Conservation (phyloP, 1,140 invertebrate genomes). For the Anastrepha ludens region DNA sequence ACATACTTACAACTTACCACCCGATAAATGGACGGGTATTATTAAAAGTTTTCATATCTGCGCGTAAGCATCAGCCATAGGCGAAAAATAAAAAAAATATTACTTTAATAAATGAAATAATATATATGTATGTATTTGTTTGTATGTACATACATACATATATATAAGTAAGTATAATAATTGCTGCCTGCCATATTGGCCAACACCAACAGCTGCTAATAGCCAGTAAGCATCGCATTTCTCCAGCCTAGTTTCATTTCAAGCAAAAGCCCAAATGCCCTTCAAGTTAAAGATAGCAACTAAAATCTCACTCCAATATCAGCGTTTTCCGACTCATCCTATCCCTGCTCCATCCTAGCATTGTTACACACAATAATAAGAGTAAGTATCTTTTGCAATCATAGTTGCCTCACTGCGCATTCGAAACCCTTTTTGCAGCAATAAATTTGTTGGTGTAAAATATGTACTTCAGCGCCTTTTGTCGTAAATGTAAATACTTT, state of each 20-base stretch:
- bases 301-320: neutral
- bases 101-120: constrained; percentile 35
- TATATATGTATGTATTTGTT: neutral
- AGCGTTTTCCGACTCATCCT: neutral
- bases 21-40: constrained; percentile 3
- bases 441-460: constrained; percentile 26
- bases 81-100: neutral
- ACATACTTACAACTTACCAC: neutral
- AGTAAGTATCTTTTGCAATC: constrained; percentile 26
- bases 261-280: neutral
- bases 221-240: neutral
- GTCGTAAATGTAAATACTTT: constrained; percentile 50
- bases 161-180: neutral
- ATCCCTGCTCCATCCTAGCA: neutral
- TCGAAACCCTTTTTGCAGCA: neutral
- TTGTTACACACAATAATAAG: constrained; percentile 3
- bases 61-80: neutral
- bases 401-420: neutral
- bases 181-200: neutral
- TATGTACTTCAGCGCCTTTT: constrained; percentile 32
- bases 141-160: neutral
- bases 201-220: constrained; percentile 21
- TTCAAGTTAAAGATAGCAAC: neutral
- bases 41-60: constrained; percentile 39
- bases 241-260: neutral